Conservation (phyloP, 2,888 invertebrate genomes). For the Erebia aethiops region DNA sequence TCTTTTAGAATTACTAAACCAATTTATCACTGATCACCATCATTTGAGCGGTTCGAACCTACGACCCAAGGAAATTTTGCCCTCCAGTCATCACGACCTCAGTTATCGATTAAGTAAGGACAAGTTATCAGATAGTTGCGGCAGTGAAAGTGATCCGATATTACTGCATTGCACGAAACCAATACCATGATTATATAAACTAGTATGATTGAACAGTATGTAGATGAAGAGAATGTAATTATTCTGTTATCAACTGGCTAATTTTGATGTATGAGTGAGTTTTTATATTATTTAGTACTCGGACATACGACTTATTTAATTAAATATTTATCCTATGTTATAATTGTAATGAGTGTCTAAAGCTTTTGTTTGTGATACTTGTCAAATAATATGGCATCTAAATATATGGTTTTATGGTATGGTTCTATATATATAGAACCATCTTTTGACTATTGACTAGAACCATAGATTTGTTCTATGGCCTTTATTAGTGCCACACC, state of each 20-base stretch:
- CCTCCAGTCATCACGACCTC: slow-evolving; percentile 2
- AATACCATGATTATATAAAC: not conserved
- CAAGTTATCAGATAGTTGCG: not conserved
- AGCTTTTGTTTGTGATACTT: no score
- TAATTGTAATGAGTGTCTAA: no score
- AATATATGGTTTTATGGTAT: no score
- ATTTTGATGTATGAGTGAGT: not conserved
- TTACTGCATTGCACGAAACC: slow-evolving; percentile 1
- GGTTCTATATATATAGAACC: no score
- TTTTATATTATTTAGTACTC: no score
- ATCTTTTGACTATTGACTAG: no score
- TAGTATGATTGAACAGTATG: not conserved
- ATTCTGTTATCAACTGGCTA: not conserved
- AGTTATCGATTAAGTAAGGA: not conserved
- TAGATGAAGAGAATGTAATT: not conserved
- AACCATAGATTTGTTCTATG: no score
- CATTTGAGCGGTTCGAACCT: not conserved
- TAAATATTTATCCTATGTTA: no score
- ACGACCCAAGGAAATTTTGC: not conserved
- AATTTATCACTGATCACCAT: not conserved
- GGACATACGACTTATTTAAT: no score
- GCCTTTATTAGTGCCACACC: no score
- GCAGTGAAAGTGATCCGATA: slow-evolving; percentile 7
- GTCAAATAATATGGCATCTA: no score
- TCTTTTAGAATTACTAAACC: not conserved